Conservation (phyloP, 1,140 invertebrate genomes). For the honey bee (Apis mellifera) region DNA sequence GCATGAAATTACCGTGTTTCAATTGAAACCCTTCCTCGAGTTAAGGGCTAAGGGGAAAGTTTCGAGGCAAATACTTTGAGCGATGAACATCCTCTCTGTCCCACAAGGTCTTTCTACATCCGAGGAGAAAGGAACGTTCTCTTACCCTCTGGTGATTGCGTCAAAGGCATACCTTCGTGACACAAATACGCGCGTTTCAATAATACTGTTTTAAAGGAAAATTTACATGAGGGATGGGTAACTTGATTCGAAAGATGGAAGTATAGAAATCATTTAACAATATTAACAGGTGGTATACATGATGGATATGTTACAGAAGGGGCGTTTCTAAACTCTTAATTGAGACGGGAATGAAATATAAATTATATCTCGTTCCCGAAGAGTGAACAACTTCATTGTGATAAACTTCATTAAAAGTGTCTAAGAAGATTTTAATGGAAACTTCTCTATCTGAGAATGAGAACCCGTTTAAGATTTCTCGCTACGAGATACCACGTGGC, state of each 20-base stretch:
- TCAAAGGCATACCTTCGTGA: not conserved
- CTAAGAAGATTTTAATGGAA: conserved; percentile 40
- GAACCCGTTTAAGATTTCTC: conserved; percentile 32
- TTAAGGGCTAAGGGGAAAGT: not conserved
- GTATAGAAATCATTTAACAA: not conserved
- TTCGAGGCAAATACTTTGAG: not conserved
- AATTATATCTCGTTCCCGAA: conserved; percentile 29
- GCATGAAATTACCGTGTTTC: conserved; percentile 1
- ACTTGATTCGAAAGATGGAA: not conserved
- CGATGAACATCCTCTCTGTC: not conserved
- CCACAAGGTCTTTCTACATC: not conserved
- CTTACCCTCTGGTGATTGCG: not conserved
- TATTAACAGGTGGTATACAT: not conserved
- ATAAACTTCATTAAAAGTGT: conserved; percentile 34
- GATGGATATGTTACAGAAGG: not conserved
- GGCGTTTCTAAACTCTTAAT: conserved; percentile 17
- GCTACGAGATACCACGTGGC: conserved; percentile 8
- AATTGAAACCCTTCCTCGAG: not conserved
- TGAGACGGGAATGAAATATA: conserved; percentile 35
- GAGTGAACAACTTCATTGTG: conserved; percentile 29
- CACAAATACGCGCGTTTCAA: not conserved
- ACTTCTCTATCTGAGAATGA: conserved; percentile 24
- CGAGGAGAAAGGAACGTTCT: not conserved
- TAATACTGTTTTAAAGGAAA: not conserved
- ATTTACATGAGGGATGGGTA: too few species aligned